Percentiles rank a stretch among this genome's conserved stretches.
These are phyloP conservation scores for Beaufortia kweichowensis DNA, from an alignment of 2,113 vertebrate species.

Conservation along the genomic window DNA sequence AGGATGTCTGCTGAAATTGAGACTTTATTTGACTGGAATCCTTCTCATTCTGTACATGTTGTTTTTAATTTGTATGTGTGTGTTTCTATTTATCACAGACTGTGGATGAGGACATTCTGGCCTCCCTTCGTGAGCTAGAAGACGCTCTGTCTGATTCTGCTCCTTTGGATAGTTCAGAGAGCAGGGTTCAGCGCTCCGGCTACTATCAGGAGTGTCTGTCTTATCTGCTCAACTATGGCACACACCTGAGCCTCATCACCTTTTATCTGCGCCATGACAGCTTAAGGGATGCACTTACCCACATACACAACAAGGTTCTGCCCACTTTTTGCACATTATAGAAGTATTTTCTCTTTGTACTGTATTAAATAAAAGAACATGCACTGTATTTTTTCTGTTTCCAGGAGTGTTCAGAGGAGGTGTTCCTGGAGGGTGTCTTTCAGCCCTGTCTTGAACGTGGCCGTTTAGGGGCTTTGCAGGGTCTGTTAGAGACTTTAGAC, in stretches of 20 bases:
- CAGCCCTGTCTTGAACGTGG: slow-evolving; percentile 87
- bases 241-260: slow-evolving; percentile 87
- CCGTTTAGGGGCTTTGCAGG: slow-evolving; percentile 83
- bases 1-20: too few species aligned
- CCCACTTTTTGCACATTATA: background rate
- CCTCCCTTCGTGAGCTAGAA: slow-evolving; percentile 87
- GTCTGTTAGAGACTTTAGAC: slow-evolving; percentile 86
- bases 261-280: slow-evolving; percentile 90
- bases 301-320: slow-evolving; percentile 86
- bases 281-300: slow-evolving; percentile 84
- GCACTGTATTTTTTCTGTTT: background rate
- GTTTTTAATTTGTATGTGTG: background rate
- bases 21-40: background rate
- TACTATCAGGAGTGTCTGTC: slow-evolving; percentile 90
- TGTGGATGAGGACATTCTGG: slow-evolving; percentile 85
- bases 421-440: slow-evolving; percentile 92
- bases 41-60: background rate
- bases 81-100: slow-evolving; percentile 51
- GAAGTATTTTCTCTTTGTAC: too few species aligned
- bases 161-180: slow-evolving; percentile 77
- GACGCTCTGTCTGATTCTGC: slow-evolving; percentile 75
- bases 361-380: background rate
- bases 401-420: slow-evolving; percentile 88
- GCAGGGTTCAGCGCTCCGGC: slow-evolving; percentile 70
- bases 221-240: slow-evolving; percentile 88